Evolutionary conservation across 2,113 vertebrate species (phyloP), one percentile per base, ranked within the genome.

Genomic region (Limnothrissa miodon): DNA sequence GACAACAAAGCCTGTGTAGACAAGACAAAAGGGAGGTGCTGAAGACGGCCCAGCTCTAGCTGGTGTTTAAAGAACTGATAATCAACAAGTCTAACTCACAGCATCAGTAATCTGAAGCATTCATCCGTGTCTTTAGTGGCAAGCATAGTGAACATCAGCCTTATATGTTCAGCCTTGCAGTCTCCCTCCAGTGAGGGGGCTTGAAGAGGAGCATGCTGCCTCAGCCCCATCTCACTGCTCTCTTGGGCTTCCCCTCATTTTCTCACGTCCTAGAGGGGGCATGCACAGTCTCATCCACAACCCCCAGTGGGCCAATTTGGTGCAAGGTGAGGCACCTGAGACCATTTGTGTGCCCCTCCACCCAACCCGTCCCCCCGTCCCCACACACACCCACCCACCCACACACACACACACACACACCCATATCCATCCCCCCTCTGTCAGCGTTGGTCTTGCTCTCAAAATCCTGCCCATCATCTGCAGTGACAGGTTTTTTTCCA

Each of bases 221-320:
- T 56, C 19, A 23, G 51, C 51, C 51, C 51, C 21, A 19, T 23
- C 51, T 23, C 51, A 0, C 19, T 56, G 51, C 9, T 56, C 51
- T 56, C 51, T 23, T 56, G 51, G 51, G 51, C 19, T 5, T 23
- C 51, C 51, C 51, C 21, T 7, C 51, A 56, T 21, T 56, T 56
- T 21, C 51, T 23, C 19, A 4, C 23, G 51, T 21, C 51, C 51
- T 23, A 6, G 5, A n/a, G 51, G 51, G 51, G 51, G 21, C 51
- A 56, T 56, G 3, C 21, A 56, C 51, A 56, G 17, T 1, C 10
- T 3, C 46, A 5, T 23, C 5, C 51, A 4, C 51, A 56, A 42
- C 7, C 19, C 80, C 80, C 80, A 44, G 25, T 42, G 53, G 80
- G 59, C 80, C 51, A 29, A 81, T 81, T 81, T n/a, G 51, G 36